A percentile compares a stretch with the other conserved stretches of the same genome.
Conservation (phyloP, 2,888 invertebrate species). For the Stenotaenia linearis region DNA sequence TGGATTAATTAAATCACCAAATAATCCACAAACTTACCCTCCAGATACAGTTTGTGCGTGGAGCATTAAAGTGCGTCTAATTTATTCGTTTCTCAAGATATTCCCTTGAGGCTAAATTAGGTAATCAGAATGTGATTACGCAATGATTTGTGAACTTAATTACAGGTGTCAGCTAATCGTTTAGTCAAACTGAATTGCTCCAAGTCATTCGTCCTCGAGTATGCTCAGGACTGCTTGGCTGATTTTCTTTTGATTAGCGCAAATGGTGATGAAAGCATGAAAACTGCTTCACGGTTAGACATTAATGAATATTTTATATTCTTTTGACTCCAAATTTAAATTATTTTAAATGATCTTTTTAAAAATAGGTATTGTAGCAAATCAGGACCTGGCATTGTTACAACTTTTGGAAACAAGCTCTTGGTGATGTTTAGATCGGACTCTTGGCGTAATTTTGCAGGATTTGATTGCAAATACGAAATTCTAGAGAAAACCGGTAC, state of each 20-base stretch:
- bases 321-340: too few relatives aligned
- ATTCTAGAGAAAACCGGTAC: neutral
- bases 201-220: neutral
- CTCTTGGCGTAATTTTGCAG: conserved; percentile 8
- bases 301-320: neutral
- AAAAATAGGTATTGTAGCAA: conserved; percentile 21
- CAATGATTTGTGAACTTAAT: neutral
- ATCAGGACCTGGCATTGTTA: neutral
- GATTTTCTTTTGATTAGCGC: conserved; percentile 27
- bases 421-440: conserved; percentile 8
- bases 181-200: conserved; percentile 7
- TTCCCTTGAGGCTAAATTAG: neutral
- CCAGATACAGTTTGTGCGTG: conserved; percentile 15
- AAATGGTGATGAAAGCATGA: conserved; percentile 8
- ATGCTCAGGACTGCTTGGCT: neutral
- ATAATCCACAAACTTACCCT: conserved; percentile 24
- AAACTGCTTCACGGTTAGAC: neutral
- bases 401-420: neutral
- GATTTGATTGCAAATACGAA: conserved; percentile 28
- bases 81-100: neutral
- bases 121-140: neutral
- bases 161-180: conserved; percentile 13
- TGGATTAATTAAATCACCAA: conserved; percentile 28
- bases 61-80: conserved; percentile 16
- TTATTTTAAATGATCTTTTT: too few relatives aligned